Base-by-base conservation (phyloP, 2,113 vertebrate genomes). In the Phoxinus phoxinus region DNA sequence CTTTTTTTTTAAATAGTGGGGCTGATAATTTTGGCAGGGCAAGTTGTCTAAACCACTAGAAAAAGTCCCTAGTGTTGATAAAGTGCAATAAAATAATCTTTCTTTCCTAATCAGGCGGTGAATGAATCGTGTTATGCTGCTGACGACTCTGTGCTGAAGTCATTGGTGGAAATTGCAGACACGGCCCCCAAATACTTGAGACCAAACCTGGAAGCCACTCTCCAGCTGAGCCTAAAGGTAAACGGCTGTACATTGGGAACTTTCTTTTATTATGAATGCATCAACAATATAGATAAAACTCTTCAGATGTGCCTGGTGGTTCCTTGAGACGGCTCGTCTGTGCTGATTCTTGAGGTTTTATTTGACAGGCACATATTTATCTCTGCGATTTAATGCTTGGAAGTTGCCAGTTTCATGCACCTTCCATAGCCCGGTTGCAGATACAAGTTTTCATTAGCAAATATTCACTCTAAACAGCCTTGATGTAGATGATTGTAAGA, bases 161-260 rank as follows among this genome's bases (percentile, higher is more conserved):
- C 98, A 41, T 94, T 99, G 25, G 97, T 99, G 91, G 98, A 99
- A 91, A 98, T 99, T 48, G 97, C 98, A 17, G 98, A 99, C 94
- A 97, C 98, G 0, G 97, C 97, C 37, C 98, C 98, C 0, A 99
- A 99, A 91, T 99, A 97, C 91, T 94, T 99, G 88, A 95, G 97
- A 73, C 97, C 97, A 69, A 96, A 99, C 89, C 94, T 99, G 92
- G 98, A 99, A 93, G 93, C 97, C 44, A 98, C 97, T 0, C 94
- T 99, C 89, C 97, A 98, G 86, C 94, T 99, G 88, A 97, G 97
- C 87, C 94, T 99, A 19, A 99, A 97, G 97, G 98, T 97, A 93
- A 91, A 35, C 1, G 1, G 3, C 19, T 46, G 1, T 56, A 23
- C n/a, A n/a, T n/a, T n/a, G n/a, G n/a, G n/a, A n/a, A n/a, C n/a